phyloP scores from a whole-genome alignment of 2,797 vertebrate genomes.

The Sebastes elongatus region DNA sequence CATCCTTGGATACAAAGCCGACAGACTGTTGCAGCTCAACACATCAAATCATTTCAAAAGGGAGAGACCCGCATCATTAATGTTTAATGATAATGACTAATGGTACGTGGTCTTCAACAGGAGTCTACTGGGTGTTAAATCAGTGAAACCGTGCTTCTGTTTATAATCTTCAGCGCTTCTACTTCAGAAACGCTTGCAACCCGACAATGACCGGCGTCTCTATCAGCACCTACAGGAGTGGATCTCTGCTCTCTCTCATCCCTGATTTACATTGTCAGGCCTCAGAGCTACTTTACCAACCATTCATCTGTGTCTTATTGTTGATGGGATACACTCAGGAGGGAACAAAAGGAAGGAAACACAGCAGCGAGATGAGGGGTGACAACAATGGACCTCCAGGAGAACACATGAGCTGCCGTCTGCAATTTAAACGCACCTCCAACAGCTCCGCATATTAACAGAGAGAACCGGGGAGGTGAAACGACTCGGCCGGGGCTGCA shows the following conservation, averaged over 20 bases:
- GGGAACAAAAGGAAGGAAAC: conserved; percentile 40
- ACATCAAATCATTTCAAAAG: too few species aligned
- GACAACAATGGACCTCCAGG: conserved; percentile 32
- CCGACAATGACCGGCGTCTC: neutral
- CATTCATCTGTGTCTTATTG: conserved; percentile 39
- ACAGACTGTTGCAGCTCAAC: too few species aligned
- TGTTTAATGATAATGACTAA: neutral
- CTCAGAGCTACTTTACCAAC: conserved; percentile 34
- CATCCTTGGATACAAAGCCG: too few species aligned
- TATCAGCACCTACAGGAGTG: neutral
- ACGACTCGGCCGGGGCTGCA: neutral
- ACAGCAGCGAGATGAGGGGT: conserved; percentile 13
- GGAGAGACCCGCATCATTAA: neutral
- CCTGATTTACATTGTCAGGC: conserved; percentile 42
- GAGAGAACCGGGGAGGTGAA: neutral
- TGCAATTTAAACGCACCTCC: conserved; percentile 43
- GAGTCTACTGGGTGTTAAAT: neutral
- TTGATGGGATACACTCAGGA: conserved; percentile 38
- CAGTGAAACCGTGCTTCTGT: neutral
- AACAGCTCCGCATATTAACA: conserved; percentile 35
- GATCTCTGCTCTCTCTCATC: neutral
- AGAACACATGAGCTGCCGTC: conserved; percentile 20
- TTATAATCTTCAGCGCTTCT: neutral
- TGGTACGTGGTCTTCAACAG: neutral
- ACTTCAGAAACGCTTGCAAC: neutral